phyloP scores from a whole-genome alignment of 2,797 vertebrate species.

The Tolypeutes matacus region DNA sequence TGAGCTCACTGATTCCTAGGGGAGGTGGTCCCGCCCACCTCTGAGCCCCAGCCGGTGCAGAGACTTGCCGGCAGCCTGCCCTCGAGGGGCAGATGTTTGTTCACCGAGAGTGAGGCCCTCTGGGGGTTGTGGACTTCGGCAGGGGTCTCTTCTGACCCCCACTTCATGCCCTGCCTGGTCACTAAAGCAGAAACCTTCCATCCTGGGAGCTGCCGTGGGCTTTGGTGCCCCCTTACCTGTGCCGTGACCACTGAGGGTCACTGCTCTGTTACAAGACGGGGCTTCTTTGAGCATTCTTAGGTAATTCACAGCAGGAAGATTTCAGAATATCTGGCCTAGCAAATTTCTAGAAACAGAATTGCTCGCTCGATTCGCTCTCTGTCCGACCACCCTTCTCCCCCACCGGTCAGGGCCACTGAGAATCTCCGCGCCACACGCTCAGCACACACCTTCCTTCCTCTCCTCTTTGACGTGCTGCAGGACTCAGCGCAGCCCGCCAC shows the following conservation, averaged over 20 bases:
- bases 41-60: too few relatives aligned
- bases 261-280: background rate
- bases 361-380: background rate
- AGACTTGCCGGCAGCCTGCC: too few relatives aligned
- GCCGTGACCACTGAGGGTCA: background rate
- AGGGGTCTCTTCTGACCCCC: too few relatives aligned
- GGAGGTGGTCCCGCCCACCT: fast-evolving
- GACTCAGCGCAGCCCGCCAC: too few relatives aligned
- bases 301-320: background rate
- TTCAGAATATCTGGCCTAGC: background rate
- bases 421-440: too few relatives aligned
- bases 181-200: background rate
- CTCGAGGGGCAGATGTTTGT: too few relatives aligned
- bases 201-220: background rate
- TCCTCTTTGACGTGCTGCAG: too few relatives aligned
- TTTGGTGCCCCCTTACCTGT: background rate
- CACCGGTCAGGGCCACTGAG: background rate
- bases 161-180: too few relatives aligned
- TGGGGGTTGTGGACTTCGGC: background rate
- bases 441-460: too few relatives aligned
- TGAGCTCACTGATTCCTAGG: background rate
- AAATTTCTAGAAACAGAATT: background rate
- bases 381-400: too few relatives aligned
- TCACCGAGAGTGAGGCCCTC: background rate
- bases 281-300: background rate